Conservation (phyloP, 2,113 vertebrate genomes). For the Leucoraja erinaceus region DNA sequence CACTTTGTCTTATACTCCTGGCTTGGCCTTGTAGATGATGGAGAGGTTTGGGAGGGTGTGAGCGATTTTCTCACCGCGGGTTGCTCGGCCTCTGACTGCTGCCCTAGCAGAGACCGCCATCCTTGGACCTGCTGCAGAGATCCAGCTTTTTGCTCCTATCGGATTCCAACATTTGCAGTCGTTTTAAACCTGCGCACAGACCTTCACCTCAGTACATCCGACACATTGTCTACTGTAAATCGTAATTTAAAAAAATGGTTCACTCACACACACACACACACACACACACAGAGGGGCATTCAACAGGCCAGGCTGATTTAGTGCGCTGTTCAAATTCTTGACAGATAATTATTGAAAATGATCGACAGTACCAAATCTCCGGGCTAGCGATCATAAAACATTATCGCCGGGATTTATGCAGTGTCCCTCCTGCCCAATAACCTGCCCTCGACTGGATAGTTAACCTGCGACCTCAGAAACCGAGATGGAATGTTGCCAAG, state of each 20-base stretch:
- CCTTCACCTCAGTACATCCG: neutral
- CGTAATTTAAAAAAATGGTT: neutral
- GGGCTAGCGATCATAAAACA: constrained; percentile 7
- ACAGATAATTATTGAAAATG: constrained; percentile 29
- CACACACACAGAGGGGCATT: neutral
- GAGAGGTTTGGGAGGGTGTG: no score
- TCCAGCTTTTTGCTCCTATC: neutral
- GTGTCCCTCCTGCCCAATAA: constrained; percentile 17
- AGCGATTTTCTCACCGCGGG: no score
- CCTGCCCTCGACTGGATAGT: neutral
- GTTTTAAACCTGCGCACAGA: neutral
- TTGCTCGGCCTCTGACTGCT: no score
- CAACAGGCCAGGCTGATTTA: neutral
- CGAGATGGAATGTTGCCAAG: neutral
- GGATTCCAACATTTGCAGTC: neutral
- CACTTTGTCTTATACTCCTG: no score
- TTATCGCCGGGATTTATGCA: constrained; percentile 24
- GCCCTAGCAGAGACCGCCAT: neutral
- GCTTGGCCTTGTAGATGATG: no score
- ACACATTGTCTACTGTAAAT: constrained; percentile 2
- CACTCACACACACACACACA: no score
- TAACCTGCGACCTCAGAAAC: constrained; percentile 20
- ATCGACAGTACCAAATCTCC: constrained; percentile 16
- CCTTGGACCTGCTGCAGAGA: neutral
- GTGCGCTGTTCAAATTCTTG: neutral